Evolutionary conservation across 2,888 invertebrate species (phyloP), one percentile per base, ranked within the genome.

Genomic region (Pogonocherus hispidulus): DNA sequence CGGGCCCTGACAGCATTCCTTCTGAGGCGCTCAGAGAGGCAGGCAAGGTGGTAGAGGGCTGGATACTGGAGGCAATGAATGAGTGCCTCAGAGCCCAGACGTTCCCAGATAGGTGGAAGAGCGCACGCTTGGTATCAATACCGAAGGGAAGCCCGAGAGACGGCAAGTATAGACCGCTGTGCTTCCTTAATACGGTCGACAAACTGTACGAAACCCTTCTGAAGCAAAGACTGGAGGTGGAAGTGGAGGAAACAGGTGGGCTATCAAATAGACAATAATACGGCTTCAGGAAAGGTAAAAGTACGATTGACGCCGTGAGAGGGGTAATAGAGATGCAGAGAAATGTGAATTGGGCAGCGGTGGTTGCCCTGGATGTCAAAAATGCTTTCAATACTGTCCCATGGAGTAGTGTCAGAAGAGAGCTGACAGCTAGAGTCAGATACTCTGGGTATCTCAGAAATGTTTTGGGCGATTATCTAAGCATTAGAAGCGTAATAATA

Each of bases 41-140:
- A 8, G 27, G 27, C 27, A 8, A 27, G 27, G 27, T 27, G 8
- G 27, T 8, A 27, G 8, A 8, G 4, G 4, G 8, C 4, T 27
- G 27, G 27, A 27, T 27, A 8, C 27, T 27, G 27, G 27, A 27
- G 27, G 27, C 27, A 8, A 5, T 27, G 8, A 27, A 27, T 27
- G 4, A 5, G 27, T 8, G 3, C 4, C 8, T 27, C 4, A 27
- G 8, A 27, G 11, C 3, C 8, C 27, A 27, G 27, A 27, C 4
- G 3, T 60, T 60, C 19, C 60, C 66, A 11, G 11, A 22, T 0
- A 1, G 9, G 9, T 66, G 46, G 52, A 66, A 60, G 9, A 20
- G 11, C 1, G 60, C 60, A 1, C 32, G 14, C 8, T 9, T 66
- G 22, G 47, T 55, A 27, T 8, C 8, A 8, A 27, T 27, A 5